Percentiles rank a stretch among this genome's conserved stretches.
Conservation (phyloP, 1,140 invertebrate species). For the Drosophila biarmipes region DNA sequence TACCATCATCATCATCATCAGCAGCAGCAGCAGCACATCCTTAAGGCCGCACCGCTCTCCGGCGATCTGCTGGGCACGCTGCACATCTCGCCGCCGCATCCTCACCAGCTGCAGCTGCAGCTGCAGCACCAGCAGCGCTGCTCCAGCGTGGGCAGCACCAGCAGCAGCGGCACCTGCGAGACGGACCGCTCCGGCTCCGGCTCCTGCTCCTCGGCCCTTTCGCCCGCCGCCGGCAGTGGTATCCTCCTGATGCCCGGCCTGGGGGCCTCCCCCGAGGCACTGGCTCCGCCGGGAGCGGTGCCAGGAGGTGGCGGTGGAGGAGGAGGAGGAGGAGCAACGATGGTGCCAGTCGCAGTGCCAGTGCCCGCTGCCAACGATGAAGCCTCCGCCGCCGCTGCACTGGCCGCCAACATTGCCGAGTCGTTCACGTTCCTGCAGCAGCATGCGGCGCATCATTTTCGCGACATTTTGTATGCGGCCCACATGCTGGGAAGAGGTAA, state of each 20-base stretch:
- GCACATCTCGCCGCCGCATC: constrained; percentile 2
- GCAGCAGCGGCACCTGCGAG: constrained; percentile 79
- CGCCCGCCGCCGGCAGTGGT: constrained; percentile 36
- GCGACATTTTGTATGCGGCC: constrained; percentile 83
- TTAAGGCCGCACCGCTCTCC: constrained; percentile 37
- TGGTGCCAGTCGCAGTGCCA: background rate
- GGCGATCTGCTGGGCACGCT: constrained; percentile 54
- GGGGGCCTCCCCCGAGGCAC: constrained; percentile 3
- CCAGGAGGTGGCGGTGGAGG: background rate
- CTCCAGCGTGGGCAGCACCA: constrained; percentile 81
- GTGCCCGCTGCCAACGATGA: constrained; percentile 10
- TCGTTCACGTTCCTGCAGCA: constrained; percentile 80
- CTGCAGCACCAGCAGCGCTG: constrained; percentile 66
- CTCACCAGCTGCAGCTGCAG: constrained; percentile 39
- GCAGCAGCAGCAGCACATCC: no score
- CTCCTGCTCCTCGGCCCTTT: constrained; percentile 49
- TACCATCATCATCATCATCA: no score
- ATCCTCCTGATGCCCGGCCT: constrained; percentile 34
- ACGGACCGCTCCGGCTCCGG: constrained; percentile 65
- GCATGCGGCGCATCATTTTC: constrained; percentile 84
- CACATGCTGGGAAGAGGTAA: constrained; percentile 83
- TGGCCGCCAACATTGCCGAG: constrained; percentile 80
- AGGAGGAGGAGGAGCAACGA: no score
- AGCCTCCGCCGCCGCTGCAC: constrained; percentile 63
- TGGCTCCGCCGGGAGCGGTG: constrained; percentile 1